phyloP scores from a whole-genome alignment of 2,113 vertebrate species.

The Coptodon bakossiorum region DNA sequence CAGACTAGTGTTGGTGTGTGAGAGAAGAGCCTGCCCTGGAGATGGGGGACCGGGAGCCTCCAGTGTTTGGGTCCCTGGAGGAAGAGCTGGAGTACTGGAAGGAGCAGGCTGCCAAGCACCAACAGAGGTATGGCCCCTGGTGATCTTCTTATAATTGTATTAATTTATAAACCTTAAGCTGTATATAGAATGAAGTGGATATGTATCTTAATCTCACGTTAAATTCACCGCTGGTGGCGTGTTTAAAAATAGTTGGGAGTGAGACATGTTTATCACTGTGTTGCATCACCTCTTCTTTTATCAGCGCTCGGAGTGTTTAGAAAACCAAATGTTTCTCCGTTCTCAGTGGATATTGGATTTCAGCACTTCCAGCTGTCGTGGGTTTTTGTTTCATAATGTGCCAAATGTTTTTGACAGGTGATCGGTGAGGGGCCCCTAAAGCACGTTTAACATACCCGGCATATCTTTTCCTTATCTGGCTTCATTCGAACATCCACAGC shows the following conservation, averaged over 20 bases:
- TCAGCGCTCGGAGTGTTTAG: fast-evolving
- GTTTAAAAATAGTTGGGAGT: background rate
- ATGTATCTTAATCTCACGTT: background rate
- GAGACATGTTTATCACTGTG: background rate
- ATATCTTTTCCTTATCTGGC: background rate
- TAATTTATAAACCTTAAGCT: background rate
- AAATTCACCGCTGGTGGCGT: background rate
- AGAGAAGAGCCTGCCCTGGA: background rate
- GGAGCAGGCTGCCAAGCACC: conserved; percentile 78
- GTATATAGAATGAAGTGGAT: background rate
- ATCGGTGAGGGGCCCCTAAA: background rate
- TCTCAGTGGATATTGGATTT: background rate
- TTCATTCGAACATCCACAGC: background rate
- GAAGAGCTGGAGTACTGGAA: conserved; percentile 88
- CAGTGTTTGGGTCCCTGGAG: conserved; percentile 76
- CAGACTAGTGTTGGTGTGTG: background rate
- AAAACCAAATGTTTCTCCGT: background rate
- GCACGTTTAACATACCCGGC: background rate
- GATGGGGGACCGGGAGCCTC: conserved; percentile 77
- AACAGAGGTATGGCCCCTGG: conserved; percentile 72
- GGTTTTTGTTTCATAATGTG: background rate
- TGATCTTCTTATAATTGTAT: background rate
- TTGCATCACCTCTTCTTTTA: background rate
- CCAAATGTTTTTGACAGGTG: background rate
- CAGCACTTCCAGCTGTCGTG: background rate